Evolutionary conservation across 2,113 vertebrate genomes (phyloP).

Genomic region (Lophius piscatorius): DNA sequence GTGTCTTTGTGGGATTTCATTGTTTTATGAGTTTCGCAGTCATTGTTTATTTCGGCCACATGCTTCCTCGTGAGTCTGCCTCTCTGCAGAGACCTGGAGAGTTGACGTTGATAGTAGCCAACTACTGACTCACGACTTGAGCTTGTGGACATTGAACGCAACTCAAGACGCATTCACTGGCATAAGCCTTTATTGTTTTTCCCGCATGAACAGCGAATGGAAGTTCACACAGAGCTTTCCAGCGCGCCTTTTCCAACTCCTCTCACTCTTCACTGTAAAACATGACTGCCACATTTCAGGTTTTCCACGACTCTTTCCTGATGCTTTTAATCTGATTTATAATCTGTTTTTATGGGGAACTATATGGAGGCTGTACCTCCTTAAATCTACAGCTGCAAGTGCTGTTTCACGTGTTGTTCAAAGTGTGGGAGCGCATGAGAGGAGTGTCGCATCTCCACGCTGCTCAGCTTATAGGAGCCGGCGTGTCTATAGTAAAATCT

Average conservation of each 20-base stretch:
- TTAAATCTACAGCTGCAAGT: background rate
- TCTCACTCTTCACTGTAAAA: background rate
- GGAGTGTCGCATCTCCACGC: slow-evolving; percentile 55
- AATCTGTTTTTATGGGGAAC: no score
- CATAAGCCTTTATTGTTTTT: background rate
- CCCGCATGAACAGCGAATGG: background rate
- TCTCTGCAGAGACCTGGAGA: slow-evolving; percentile 57
- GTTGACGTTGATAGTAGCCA: slow-evolving; percentile 52
- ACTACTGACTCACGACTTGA: slow-evolving; percentile 61
- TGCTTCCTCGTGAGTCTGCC: slow-evolving; percentile 52
- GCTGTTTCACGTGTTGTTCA: slow-evolving; percentile 51
- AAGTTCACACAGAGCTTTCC: slow-evolving; percentile 1
- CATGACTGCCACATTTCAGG: background rate
- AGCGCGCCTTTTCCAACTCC: background rate
- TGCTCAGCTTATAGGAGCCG: slow-evolving; percentile 36
- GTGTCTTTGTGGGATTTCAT: slow-evolving; percentile 12
- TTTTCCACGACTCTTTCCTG: background rate
- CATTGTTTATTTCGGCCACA: slow-evolving; percentile 25
- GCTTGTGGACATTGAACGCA: slow-evolving; percentile 5
- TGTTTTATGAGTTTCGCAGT: slow-evolving; percentile 34
- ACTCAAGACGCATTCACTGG: background rate
- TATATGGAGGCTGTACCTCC: background rate
- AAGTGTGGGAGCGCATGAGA: slow-evolving; percentile 40
- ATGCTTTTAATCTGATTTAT: background rate
- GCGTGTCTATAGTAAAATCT: slow-evolving; percentile 16